Evolutionary conservation across 2,113 vertebrate genomes (phyloP), one percentile per base, ranked within the genome.

Genomic region (Cygnus atratus): DNA sequence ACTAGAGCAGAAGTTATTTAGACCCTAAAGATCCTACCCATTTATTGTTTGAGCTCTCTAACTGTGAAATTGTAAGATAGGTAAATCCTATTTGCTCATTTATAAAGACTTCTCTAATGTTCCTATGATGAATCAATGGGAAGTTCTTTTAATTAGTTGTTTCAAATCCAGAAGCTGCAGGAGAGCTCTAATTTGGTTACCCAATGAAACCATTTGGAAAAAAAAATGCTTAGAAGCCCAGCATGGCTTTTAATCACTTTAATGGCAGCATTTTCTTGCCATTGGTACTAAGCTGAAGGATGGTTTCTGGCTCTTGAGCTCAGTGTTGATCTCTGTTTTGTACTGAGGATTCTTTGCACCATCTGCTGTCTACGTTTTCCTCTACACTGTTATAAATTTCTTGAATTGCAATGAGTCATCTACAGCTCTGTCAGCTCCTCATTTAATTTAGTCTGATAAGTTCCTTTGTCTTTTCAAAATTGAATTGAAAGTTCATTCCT

Each of bases 161-260:
- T 87, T 82, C 88, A 93, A 87, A 93, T 62, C 62, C 73, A 95
- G 66, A 55, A 92, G 70, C 86, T 93, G 80, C 70, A 92, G 92
- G 80, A 92, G 70, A 87, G 50, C 58, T 95, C 66, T 87, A 72
- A 91, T 84, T 88, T 84, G 31, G 80, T 84, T 90, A 92, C 65
- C 88, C 81, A 84, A 28, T 55, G 77, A 96, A 96, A 81, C 33
- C 6, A 84, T 76, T 84, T 80, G 43, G 28, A 33, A 83, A 91
- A 54, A 66, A 35, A 66, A 87, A 66, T 7, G 29, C 31, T 84
- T 58, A 62, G 70, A 81, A 90, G 50, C 78, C 2, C 70, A 93
- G 84, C 65, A 68, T 26, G 39, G 57, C 70, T 79, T 92, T 97
- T 88, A 92, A 92, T 92, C 88, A 78, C 66, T 87, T 84, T 79